phyloP scores from a whole-genome alignment of 2,888 invertebrate species.

The Tinea trinotella region DNA sequence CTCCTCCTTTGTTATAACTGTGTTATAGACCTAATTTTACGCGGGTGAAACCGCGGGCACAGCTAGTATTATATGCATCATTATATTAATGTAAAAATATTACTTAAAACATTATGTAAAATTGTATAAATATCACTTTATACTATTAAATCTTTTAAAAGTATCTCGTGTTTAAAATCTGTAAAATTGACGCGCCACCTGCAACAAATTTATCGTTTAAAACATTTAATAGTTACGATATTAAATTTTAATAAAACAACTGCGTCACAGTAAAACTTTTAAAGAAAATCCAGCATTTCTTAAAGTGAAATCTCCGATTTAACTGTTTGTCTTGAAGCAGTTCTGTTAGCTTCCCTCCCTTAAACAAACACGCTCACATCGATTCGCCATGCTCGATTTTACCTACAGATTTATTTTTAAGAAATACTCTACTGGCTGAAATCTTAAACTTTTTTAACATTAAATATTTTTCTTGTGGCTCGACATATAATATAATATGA shows the following conservation, averaged over 20 bases:
- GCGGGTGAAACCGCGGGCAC: too few relatives aligned
- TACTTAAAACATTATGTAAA: background rate
- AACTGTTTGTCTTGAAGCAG: conserved; percentile 38
- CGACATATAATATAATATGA: too few relatives aligned
- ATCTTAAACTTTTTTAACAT: too few relatives aligned
- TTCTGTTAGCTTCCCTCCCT: conserved; percentile 32
- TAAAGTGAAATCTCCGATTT: conserved; percentile 35
- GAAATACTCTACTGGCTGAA: too few relatives aligned
- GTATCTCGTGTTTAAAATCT: background rate
- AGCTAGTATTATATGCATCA: too few relatives aligned
- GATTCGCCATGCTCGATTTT: conserved; percentile 19
- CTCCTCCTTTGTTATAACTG: too few relatives aligned
- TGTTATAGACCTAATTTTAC: too few relatives aligned
- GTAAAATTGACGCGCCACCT: background rate
- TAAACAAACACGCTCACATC: conserved; percentile 24
- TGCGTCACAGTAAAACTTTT: background rate
- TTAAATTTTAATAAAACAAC: background rate
- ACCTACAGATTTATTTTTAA: conserved; percentile 1
- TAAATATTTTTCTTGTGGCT: too few relatives aligned
- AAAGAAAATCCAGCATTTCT: conserved; percentile 19
- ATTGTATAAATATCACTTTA: background rate
- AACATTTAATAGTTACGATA: background rate
- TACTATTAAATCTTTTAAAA: too few relatives aligned
- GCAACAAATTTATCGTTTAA: background rate
- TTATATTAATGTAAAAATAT: background rate